Conservation (phyloP, 2,113 vertebrate genomes). For the Strigops habroptila region DNA sequence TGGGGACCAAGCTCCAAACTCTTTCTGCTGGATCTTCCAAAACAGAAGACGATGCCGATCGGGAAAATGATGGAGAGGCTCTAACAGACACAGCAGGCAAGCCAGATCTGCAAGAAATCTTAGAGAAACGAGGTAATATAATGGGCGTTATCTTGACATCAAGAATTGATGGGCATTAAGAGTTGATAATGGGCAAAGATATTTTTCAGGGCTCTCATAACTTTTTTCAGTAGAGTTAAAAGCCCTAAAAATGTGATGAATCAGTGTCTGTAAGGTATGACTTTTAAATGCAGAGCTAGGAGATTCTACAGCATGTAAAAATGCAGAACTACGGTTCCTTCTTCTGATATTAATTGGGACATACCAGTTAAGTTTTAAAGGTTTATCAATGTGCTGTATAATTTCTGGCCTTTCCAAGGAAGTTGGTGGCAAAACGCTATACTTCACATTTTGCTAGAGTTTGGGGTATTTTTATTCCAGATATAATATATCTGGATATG, state of each 20-base stretch:
- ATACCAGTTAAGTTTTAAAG: neutral
- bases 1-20: constrained; percentile 75
- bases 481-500: neutral
- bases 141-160: neutral
- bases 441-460: neutral
- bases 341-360: neutral
- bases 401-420: neutral
- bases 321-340: neutral
- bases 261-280: neutral
- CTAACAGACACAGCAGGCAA: constrained; percentile 72
- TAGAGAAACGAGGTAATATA: constrained; percentile 83
- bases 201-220: constrained; percentile 41
- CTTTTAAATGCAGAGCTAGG: neutral
- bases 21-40: constrained; percentile 76
- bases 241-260: neutral
- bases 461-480: neutral
- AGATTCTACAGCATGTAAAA: neutral
- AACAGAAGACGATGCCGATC: constrained; percentile 68
- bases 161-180: neutral
- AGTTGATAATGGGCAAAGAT: constrained; percentile 64
- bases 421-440: neutral
- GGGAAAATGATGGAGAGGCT: constrained; percentile 69
- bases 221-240: neutral
- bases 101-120: constrained; percentile 85
- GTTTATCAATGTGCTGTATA: neutral